Percentiles rank a stretch among this genome's conserved stretches.
These are phyloP conservation scores for Pseudococcus longispinus DNA, from an alignment of 2,888 invertebrate species.

Conservation along the genomic window DNA sequence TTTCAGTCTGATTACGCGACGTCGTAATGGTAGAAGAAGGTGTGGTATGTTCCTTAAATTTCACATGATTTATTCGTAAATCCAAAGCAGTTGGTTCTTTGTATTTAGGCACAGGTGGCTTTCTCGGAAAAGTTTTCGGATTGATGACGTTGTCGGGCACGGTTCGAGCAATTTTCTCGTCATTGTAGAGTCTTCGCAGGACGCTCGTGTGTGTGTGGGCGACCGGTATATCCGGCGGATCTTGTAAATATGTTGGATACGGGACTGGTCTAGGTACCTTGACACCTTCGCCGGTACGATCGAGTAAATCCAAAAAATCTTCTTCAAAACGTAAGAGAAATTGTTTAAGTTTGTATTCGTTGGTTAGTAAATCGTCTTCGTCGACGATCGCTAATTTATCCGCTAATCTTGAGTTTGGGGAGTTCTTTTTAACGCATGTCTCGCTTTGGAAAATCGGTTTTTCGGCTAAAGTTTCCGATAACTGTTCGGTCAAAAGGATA, in stretches of 20 bases:
- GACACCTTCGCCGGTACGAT: constrained; percentile 10
- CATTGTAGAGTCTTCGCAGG: constrained; percentile 34
- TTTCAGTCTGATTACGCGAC: background rate
- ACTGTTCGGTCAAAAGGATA: background rate
- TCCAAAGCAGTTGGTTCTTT: background rate
- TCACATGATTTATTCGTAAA: background rate
- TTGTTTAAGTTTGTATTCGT: constrained; percentile 16
- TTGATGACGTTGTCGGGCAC: background rate
- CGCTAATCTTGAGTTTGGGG: background rate
- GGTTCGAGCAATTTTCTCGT: background rate
- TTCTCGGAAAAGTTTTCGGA: background rate
- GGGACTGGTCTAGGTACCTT: constrained; percentile 31
- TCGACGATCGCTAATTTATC: background rate
- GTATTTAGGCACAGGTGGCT: constrained; percentile 37
- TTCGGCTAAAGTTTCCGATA: background rate
- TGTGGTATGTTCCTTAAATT: background rate
- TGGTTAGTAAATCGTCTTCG: background rate
- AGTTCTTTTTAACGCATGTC: background rate
- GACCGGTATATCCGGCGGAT: constrained; percentile 18
- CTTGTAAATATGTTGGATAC: constrained; percentile 16
- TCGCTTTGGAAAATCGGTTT: background rate
- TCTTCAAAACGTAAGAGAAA: constrained; percentile 36
- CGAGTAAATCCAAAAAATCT: constrained; percentile 14
- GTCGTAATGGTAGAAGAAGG: background rate
- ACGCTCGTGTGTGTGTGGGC: constrained; percentile 20